A percentile compares a stretch with the other conserved stretches of the same genome.
Evolutionary conservation across 2,888 invertebrate species (phyloP).

Genomic region (Macropis europaea): DNA sequence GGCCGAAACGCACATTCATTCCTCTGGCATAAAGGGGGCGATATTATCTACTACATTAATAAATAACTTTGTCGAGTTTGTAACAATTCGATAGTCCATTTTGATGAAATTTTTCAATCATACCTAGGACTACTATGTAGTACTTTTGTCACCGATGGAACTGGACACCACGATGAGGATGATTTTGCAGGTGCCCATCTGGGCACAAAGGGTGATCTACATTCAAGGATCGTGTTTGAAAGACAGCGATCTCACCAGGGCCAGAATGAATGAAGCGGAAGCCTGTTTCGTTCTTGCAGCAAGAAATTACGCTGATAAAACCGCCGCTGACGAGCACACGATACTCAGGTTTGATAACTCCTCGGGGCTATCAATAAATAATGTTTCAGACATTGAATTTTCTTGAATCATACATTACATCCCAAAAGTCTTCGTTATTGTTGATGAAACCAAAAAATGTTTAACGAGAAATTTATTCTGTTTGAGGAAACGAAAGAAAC

Average conservation of each 20-base stretch:
- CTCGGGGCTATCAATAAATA: no score
- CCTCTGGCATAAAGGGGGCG: no score
- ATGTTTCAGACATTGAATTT: no score
- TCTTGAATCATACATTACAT: no score
- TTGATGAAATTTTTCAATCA: background rate
- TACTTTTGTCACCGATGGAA: conserved; percentile 98
- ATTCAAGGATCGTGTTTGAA: conserved; percentile 96
- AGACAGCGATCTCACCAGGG: conserved; percentile 96
- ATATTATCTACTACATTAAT: no score
- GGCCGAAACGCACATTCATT: no score
- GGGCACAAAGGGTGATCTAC: conserved; percentile 98
- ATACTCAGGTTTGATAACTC: conserved; percentile 82
- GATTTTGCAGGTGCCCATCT: conserved; percentile 97
- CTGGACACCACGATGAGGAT: conserved; percentile 98
- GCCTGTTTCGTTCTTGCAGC: conserved; percentile 98
- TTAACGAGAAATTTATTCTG: no score
- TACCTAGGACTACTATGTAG: conserved; percentile 94
- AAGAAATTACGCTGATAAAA: conserved; percentile 97
- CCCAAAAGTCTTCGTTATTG: no score
- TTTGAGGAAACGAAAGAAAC: no score
- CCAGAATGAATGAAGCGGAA: conserved; percentile 98
- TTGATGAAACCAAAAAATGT: no score
- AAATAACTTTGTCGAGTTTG: no score
- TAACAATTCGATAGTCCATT: no score
- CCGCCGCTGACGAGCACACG: conserved; percentile 93